Percentiles rank a stretch among this genome's conserved stretches.
Conservation (phyloP, 2,888 invertebrate species). For the Ophion slaviceki region DNA sequence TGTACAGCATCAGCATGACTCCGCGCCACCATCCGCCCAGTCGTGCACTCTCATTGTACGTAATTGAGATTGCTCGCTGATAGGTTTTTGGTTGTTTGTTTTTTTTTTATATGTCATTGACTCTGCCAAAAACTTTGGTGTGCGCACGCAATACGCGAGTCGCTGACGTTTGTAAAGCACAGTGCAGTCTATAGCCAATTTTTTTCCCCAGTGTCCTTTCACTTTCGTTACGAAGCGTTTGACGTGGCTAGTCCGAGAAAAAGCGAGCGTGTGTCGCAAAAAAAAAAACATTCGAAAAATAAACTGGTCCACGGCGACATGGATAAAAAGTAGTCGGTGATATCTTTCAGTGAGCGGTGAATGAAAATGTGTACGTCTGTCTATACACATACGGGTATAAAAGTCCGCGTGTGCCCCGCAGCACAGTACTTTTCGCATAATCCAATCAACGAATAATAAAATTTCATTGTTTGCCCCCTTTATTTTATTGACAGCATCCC, state of each 20-base stretch:
- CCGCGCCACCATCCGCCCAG: neutral
- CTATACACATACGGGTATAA: neutral
- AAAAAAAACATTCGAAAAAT: constrained; percentile 31
- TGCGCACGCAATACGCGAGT: too few species aligned
- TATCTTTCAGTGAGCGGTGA: constrained; percentile 13
- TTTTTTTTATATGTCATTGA: neutral
- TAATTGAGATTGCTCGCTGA: neutral
- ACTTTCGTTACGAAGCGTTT: constrained; percentile 53
- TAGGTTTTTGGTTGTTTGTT: neutral
- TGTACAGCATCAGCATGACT: neutral
- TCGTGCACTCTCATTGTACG: neutral
- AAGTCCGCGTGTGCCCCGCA: neutral
- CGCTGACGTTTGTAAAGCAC: neutral
- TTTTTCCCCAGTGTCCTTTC: constrained; percentile 55
- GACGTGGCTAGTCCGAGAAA: constrained; percentile 11
- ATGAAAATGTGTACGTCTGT: constrained; percentile 10
- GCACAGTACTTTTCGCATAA: constrained; percentile 19
- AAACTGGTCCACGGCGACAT: constrained; percentile 29
- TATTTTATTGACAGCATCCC: neutral
- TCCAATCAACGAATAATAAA: constrained; percentile 61
- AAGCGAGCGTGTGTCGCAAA: neutral
- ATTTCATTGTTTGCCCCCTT: constrained; percentile 46
- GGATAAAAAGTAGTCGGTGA: constrained; percentile 38
- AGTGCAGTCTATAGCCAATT: neutral
- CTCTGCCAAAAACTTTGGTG: neutral